phyloP scores from a whole-genome alignment of 2,888 invertebrate genomes.

The Tridacna gigas region DNA sequence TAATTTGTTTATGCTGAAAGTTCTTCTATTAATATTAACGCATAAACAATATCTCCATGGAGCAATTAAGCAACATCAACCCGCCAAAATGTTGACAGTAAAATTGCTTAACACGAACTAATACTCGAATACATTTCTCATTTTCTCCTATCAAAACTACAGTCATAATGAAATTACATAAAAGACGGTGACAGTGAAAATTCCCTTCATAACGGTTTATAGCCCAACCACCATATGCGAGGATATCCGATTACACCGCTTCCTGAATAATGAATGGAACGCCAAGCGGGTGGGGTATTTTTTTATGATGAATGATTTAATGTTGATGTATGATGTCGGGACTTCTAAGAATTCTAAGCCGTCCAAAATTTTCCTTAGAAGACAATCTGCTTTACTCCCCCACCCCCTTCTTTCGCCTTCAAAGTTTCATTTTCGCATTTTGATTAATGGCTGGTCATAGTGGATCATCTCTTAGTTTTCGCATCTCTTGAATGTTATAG shows the following conservation, averaged over 20 bases:
- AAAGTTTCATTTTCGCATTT: too few species aligned
- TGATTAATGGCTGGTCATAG: too few species aligned
- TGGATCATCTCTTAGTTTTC: too few species aligned
- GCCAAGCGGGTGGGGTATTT: constrained; percentile 26
- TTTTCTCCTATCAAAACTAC: constrained; percentile 44
- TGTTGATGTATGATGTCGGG: constrained; percentile 16
- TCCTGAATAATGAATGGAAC: constrained; percentile 23
- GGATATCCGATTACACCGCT: constrained; percentile 55
- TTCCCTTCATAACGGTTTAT: constrained; percentile 54
- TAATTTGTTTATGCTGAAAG: constrained; percentile 17
- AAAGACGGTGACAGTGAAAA: constrained; percentile 51
- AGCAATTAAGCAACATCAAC: constrained; percentile 45
- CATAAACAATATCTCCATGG: constrained; percentile 30
- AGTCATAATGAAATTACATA: constrained; percentile 56
- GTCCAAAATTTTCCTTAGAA: constrained; percentile 14
- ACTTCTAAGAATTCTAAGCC: constrained; percentile 7
- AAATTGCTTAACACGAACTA: constrained; percentile 47
- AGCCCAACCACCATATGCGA: constrained; percentile 59
- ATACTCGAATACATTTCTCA: constrained; percentile 60
- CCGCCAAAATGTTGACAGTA: constrained; percentile 41
- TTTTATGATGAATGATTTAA: constrained; percentile 20
- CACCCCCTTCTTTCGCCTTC: too few species aligned
- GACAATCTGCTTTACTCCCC: neutral
- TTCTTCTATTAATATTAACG: constrained; percentile 15
- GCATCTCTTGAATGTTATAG: too few species aligned